These are phyloP conservation scores for Subanguina moxae DNA, from an alignment of 1,140 invertebrate genomes.

Conservation along the genomic window DNA sequence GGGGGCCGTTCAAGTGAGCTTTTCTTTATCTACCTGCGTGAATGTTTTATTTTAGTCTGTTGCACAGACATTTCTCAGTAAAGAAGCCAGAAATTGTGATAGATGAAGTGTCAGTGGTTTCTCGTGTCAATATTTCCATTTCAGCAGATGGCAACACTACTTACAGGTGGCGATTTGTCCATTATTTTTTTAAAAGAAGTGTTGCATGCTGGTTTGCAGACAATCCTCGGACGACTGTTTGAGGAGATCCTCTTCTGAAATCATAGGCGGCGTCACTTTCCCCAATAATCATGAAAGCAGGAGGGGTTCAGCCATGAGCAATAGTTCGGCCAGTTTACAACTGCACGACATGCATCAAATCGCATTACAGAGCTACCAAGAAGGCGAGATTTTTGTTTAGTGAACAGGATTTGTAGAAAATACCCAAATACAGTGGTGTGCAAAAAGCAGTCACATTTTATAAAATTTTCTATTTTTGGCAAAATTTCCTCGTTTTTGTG, in stretches of 20 bases:
- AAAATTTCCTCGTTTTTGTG: too few relatives aligned
- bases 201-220: conserved; percentile 28
- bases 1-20: conserved; percentile 41
- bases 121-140: conserved; percentile 48
- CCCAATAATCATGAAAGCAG: conserved; percentile 47
- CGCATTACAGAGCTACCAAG: conserved; percentile 25
- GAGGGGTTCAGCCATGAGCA: conserved; percentile 55
- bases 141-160: conserved; percentile 56
- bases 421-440: too few relatives aligned
- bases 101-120: conserved; percentile 47
- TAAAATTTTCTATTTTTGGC: too few relatives aligned
- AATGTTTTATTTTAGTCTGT: conserved; percentile 23
- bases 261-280: conserved; percentile 55
- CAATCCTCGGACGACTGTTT: conserved; percentile 56
- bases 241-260: conserved; percentile 52
- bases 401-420: not conserved
- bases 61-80: conserved; percentile 43
- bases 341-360: conserved; percentile 56
- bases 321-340: conserved; percentile 56
- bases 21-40: not conserved
- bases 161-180: conserved; percentile 35
- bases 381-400: conserved; percentile 17
- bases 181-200: not conserved
- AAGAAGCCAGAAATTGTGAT: conserved; percentile 57
- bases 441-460: too few relatives aligned